Conservation (phyloP, 2,113 vertebrate species). For the Dipodomys ordii region DNA sequence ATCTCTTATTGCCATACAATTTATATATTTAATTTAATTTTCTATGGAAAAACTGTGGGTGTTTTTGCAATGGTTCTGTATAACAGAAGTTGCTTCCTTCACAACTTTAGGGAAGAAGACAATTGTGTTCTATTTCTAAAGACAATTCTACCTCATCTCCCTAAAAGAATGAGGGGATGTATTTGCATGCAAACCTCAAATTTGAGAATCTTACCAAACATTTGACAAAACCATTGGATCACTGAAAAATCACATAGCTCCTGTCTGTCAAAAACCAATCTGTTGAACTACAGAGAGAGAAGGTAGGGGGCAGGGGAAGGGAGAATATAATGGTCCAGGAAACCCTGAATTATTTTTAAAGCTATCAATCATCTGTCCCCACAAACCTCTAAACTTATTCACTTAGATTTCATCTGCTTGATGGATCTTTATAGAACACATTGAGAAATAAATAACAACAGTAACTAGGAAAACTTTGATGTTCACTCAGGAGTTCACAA, state of each 20-base stretch:
- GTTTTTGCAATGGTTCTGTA: not conserved
- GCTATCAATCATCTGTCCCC: not conserved
- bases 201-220: constrained; percentile 16
- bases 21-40: not conserved
- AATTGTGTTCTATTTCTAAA: not conserved
- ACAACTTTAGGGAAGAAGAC: not conserved
- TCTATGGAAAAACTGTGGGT: constrained; percentile 6
- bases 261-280: constrained; percentile 29
- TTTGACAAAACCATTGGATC: not conserved
- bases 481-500: not conserved
- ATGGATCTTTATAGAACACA: not conserved
- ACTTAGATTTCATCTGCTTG: constrained; percentile 43
- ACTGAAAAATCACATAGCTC: not conserved
- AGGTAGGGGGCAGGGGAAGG: too few relatives aligned
- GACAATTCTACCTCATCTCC: not conserved
- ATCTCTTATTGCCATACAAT: not conserved
- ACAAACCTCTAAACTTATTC: constrained; percentile 47
- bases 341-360: constrained; percentile 55
- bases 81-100: not conserved
- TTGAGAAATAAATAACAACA: constrained; percentile 11
- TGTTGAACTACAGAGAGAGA: not conserved
- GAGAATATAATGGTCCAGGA: not conserved
- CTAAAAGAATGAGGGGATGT: not conserved
- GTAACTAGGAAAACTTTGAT: not conserved
- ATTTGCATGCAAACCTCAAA: constrained; percentile 47